Evolutionary conservation across 2,888 invertebrate species (phyloP).

Genomic region (Caenorhabditis sp.): DNA sequence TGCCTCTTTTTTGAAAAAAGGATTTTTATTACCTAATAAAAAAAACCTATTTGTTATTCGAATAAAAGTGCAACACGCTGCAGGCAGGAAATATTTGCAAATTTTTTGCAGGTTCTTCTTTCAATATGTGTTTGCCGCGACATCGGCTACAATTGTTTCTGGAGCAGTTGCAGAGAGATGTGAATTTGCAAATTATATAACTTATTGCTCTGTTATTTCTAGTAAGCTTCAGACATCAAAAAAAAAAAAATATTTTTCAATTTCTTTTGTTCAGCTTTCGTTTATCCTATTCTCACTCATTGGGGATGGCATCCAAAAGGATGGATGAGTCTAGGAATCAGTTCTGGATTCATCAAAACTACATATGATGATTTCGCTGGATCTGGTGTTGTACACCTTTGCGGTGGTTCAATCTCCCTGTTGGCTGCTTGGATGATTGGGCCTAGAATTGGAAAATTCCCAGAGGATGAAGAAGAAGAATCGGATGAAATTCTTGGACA

Average conservation of each 20-base stretch:
- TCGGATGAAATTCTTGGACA: constrained; percentile 72
- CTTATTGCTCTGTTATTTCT: constrained; percentile 75
- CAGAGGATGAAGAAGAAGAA: constrained; percentile 58
- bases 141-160: constrained; percentile 75
- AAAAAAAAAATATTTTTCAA: background rate
- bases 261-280: constrained; percentile 45
- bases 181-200: constrained; percentile 75
- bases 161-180: constrained; percentile 76
- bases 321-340: constrained; percentile 62
- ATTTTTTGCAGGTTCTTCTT: constrained; percentile 72
- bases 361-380: constrained; percentile 74
- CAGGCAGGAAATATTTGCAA: too few species aligned
- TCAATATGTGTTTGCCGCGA: constrained; percentile 76
- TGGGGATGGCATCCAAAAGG: constrained; percentile 67
- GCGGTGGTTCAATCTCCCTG: constrained; percentile 66
- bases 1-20: too few species aligned
- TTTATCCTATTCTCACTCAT: constrained; percentile 66
- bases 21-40: background rate
- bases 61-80: too few species aligned
- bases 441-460: constrained; percentile 75
- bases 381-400: constrained; percentile 75
- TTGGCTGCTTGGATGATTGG: constrained; percentile 73
- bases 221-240: constrained; percentile 68
- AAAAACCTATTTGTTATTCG: background rate
- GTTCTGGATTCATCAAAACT: constrained; percentile 44